phyloP scores from a whole-genome alignment of 2,113 vertebrate species.

The Tautogolabrus adspersus region DNA sequence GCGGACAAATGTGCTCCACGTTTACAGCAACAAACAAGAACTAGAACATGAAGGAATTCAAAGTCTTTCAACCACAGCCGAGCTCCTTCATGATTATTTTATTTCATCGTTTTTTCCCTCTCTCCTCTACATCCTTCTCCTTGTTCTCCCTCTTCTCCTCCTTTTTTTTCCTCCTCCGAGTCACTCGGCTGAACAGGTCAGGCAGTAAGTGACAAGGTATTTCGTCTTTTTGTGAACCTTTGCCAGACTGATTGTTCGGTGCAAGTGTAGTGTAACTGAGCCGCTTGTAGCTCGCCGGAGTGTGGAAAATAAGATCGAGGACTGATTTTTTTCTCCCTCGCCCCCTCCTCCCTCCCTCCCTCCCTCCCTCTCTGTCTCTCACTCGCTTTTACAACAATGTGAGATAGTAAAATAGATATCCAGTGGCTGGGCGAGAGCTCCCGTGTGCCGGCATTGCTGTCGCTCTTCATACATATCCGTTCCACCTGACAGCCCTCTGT shows the following conservation, averaged over 20 bases:
- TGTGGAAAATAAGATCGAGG: conserved; percentile 94
- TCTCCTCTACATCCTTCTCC: conserved; percentile 27
- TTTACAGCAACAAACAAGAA: conserved; percentile 13
- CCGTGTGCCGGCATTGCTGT: conserved; percentile 30
- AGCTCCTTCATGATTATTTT: conserved; percentile 59
- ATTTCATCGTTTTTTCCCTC: conserved; percentile 16
- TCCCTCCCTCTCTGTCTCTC: conserved; percentile 21
- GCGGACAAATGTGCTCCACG: neutral
- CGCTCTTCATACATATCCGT: conserved; percentile 66
- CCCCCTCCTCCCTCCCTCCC: conserved; percentile 1
- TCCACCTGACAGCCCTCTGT: conserved; percentile 71
- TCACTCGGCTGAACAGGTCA: conserved; percentile 84
- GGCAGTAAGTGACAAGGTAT: conserved; percentile 89
- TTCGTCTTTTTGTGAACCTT: conserved; percentile 90
- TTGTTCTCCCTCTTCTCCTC: neutral
- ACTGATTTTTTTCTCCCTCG: conserved; percentile 54
- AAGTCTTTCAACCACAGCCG: neutral
- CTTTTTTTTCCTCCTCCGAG: conserved; percentile 48
- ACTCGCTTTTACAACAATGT: conserved; percentile 80
- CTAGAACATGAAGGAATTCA: conserved; percentile 27
- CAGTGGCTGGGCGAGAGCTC: conserved; percentile 45
- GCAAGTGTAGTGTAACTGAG: conserved; percentile 90
- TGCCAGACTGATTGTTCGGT: conserved; percentile 90
- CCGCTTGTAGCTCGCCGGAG: conserved; percentile 90
- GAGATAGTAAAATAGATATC: conserved; percentile 80